Evolutionary conservation across 2,888 invertebrate species (phyloP), one percentile per base, ranked within the genome.

Genomic region (Melitaea athalia): DNA sequence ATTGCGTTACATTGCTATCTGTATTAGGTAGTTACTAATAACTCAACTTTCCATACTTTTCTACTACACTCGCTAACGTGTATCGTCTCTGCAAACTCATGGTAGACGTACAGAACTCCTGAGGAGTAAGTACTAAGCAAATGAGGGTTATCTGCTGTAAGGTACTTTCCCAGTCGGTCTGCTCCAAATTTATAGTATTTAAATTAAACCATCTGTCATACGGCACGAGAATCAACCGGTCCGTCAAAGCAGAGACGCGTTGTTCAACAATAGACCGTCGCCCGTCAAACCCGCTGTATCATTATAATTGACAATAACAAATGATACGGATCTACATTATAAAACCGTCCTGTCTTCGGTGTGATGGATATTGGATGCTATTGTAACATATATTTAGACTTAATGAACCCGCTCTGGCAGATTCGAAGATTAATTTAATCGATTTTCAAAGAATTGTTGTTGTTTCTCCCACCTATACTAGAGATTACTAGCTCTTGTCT

Each of bases 271-370:
- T 75, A 69, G 72, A 59, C 64, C 60, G 67, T 71, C 74, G 73
- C 73, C 75, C 71, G 76, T 79, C 79, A 80, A 76, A 77, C 78
- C 75, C 72, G 76, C 76, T 75, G 79, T 81, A 85, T 86, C 85
- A 85, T 86, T 85, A 85, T 81, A 83, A 82, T 83, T 86, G 87
- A 87, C 86, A 84, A 81, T 87, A 84, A 87, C 81, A 81, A 87
- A 87, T 87, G 85, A 82, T 79, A 76, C 75, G 76, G 74, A 85
- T 84, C 81, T 78, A 77, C 79, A 79, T 78, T 72, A 77, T 78
- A 79, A 79, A 79, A 78, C 77, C 75, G 71, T 70, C 71, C 75
- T 70, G 77, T 76, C 77, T 75, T 71, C 76, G 71, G 74, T 72
- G 75, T 78, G 79, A 80, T 79, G 78, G 78, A 79, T 79, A 78